Percentiles rank a stretch among this genome's conserved stretches.
Evolutionary conservation across 1,140 invertebrate species (phyloP).

Genomic region (Pinna nobilis): DNA sequence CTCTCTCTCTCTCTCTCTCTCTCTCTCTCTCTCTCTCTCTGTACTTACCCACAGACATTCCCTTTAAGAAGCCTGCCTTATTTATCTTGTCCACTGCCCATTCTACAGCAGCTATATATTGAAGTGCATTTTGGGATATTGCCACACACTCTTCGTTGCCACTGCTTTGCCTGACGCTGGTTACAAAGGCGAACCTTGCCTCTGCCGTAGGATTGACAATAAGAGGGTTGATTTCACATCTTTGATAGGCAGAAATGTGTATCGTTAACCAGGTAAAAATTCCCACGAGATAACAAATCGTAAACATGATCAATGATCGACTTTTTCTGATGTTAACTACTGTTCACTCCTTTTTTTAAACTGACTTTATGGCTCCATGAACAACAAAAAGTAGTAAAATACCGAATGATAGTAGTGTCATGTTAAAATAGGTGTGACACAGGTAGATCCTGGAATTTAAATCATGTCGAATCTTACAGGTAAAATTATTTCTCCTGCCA

Average conservation of each 20-base stretch:
- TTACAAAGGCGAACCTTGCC: conserved; percentile 42
- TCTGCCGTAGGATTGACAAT: conserved; percentile 34
- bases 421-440: too few relatives aligned
- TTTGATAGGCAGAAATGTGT: conserved; percentile 21
- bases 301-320: too few relatives aligned
- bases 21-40: neutral
- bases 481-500: too few relatives aligned
- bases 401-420: too few relatives aligned
- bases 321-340: too few relatives aligned
- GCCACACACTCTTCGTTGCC: conserved; percentile 33
- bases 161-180: conserved; percentile 37
- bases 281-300: too few relatives aligned
- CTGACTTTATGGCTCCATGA: too few relatives aligned
- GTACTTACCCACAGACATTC: conserved; percentile 38
- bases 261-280: too few relatives aligned
- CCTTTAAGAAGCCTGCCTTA: conserved; percentile 9
- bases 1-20: conserved; percentile 3
- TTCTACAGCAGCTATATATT: conserved; percentile 39
- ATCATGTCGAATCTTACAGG: too few relatives aligned
- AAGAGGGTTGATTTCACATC: conserved; percentile 30
- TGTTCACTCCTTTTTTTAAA: too few relatives aligned
- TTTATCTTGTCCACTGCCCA: conserved; percentile 48
- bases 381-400: too few relatives aligned
- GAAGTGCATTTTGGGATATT: conserved; percentile 33
- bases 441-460: too few relatives aligned